phyloP scores from a whole-genome alignment of 2,888 invertebrate species.

The Drosophila helvetica region DNA sequence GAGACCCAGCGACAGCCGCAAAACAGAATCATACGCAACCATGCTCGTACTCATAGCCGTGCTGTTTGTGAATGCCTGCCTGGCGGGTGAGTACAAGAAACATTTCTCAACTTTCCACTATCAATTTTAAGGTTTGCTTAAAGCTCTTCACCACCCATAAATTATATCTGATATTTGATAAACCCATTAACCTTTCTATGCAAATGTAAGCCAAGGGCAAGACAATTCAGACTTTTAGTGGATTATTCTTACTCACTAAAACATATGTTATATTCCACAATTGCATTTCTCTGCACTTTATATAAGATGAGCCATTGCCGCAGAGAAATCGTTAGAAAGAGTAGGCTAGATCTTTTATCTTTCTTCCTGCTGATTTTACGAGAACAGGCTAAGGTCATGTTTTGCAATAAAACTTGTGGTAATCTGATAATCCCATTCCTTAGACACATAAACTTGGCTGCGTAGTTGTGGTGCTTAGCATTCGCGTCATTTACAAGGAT shows the following conservation, averaged over 20 bases:
- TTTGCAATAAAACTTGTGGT: neutral
- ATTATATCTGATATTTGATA: neutral
- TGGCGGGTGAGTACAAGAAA: constrained; percentile 82
- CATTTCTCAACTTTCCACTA: neutral
- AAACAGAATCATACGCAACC: constrained; percentile 44
- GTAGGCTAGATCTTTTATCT: too few relatives aligned
- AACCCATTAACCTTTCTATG: neutral
- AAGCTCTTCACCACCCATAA: too few relatives aligned
- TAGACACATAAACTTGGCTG: constrained; percentile 18
- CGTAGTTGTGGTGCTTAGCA: neutral
- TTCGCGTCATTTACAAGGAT: constrained; percentile 25
- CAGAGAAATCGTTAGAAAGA: too few relatives aligned
- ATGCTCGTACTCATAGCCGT: constrained; percentile 83
- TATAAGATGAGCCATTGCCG: too few relatives aligned
- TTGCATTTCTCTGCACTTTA: too few relatives aligned
- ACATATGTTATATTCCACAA: too few relatives aligned
- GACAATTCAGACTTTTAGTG: too few relatives aligned
- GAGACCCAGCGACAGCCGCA: constrained; percentile 4
- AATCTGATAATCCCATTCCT: constrained; percentile 10
- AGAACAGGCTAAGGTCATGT: neutral
- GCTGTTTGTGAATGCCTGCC: constrained; percentile 83
- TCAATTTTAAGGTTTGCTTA: too few relatives aligned
- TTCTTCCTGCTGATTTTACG: too few relatives aligned
- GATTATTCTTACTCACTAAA: neutral
- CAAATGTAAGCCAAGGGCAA: neutral